Evolutionary conservation across 37 sponge, comb jelly and placozoan species (phyloP).

Genomic region (Theonella swinhoei): DNA sequence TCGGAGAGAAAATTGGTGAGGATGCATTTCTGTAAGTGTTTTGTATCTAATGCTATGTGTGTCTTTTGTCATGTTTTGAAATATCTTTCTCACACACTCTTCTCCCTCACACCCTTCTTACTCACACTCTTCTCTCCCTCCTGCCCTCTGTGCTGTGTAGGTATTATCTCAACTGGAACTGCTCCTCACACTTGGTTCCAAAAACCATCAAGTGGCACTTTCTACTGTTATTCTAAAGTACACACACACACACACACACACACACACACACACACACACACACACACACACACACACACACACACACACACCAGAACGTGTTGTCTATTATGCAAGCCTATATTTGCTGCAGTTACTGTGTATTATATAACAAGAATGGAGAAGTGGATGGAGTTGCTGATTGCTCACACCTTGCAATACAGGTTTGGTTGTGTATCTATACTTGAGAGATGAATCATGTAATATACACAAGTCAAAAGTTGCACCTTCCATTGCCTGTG

Average conservation of each 20-base stretch:
- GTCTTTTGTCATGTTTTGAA: background rate
- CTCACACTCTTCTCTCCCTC: background rate
- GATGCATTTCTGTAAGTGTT: background rate
- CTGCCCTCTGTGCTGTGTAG: constrained; percentile 6
- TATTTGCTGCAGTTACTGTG: constrained; percentile 60
- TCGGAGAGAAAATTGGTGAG: constrained; percentile 15
- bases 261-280: no score
- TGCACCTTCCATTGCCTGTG: no score
- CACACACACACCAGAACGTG: background rate
- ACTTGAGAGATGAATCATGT: no score
- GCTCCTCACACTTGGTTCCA: constrained; percentile 24
- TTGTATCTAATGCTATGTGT: background rate
- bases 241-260: background rate
- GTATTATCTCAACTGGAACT: constrained; percentile 26
- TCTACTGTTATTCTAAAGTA: constrained; percentile 74
- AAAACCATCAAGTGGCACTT: constrained; percentile 60
- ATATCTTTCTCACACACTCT: background rate
- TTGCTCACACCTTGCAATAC: background rate
- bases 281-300: no score
- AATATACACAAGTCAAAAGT: no score
- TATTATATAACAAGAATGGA: constrained; percentile 22
- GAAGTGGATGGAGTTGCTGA: constrained; percentile 5
- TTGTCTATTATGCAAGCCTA: no score
- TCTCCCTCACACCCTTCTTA: background rate
- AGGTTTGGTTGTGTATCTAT: background rate